Percentiles rank a stretch among this genome's conserved stretches.
Conservation (phyloP, 92 coral and sea anemone species). For the Actinostola sp. region DNA sequence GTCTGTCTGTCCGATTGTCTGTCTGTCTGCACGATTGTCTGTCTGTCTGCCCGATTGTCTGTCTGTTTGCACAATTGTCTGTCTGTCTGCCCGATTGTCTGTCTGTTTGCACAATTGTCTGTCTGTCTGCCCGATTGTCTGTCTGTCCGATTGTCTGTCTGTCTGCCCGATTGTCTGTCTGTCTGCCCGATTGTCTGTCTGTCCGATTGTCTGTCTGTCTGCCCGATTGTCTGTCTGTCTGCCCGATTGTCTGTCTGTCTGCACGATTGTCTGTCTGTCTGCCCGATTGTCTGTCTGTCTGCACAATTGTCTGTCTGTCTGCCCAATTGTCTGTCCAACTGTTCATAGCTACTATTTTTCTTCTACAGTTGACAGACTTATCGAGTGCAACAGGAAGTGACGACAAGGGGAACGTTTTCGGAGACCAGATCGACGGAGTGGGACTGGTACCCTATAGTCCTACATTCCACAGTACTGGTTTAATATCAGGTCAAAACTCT, state of each 20-base stretch:
- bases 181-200: background rate
- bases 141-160: background rate
- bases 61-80: background rate
- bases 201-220: background rate
- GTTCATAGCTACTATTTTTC: background rate
- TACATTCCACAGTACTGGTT: conserved; percentile 34
- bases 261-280: background rate
- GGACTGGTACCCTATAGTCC: conserved; percentile 61
- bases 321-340: background rate
- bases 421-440: conserved; percentile 14
- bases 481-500: conserved; percentile 68
- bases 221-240: background rate
- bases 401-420: conserved; percentile 34
- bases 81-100: too few species aligned
- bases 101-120: background rate
- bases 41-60: background rate
- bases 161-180: background rate
- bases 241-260: background rate
- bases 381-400: conserved; percentile 33
- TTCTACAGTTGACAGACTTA: conserved; percentile 52
- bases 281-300: background rate
- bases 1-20: too few species aligned
- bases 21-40: background rate
- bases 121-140: background rate
- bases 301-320: background rate